Base-by-base conservation (phyloP, 2,797 vertebrate species). In the Micrastur ruficollis region DNA sequence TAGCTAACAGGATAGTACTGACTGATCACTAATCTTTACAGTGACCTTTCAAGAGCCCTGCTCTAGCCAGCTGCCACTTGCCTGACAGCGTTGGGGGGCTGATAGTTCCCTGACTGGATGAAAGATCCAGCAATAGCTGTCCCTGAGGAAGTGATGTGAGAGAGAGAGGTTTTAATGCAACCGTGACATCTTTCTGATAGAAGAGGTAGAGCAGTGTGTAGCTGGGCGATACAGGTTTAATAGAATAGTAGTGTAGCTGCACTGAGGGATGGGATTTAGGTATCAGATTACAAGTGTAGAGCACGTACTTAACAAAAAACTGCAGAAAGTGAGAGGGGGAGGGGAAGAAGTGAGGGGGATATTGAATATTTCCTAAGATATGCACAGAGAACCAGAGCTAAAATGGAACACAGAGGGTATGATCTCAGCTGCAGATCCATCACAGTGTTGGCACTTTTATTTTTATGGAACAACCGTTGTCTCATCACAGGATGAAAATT, bases 401-500 rank as follows among this genome's bases (percentile, higher is more conserved):
- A 94, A 95, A 89, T n/a, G 50, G 50, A 93, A 42, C 44, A 42
- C 31, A 49, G 63, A 91, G n/a, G 55, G 32, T 91, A 20, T 71
- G n/a, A 56, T 92, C 47, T 89, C 66, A 80, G 86, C 76, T 63
- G 55, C 73, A 89, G 81, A 94, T 89, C 59, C 66, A 67, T 97
- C 83, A 84, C 31, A 49, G 32, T 42, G 47, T 44, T 93, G 62
- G 31, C 90, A 89, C 23, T 93, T 93, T 55, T 86, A 86, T 92
- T 93, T 96, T 93, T 81, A 73, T 74, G 71, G 59, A 93, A 73
- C 50, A 89, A 82, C 50, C 11, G 4, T 86, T 95, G 82, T 86
- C 93, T 96, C n/a, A 2, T 92, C 76, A 93, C 31, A 88, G 63
- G 71, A 72, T 22, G 76, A 95, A 95, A 90, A 95, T 70, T 92